Evolutionary conservation across 2,888 invertebrate genomes (phyloP), one percentile per base, ranked within the genome.

Genomic region (Agapetus fuscipes): DNA sequence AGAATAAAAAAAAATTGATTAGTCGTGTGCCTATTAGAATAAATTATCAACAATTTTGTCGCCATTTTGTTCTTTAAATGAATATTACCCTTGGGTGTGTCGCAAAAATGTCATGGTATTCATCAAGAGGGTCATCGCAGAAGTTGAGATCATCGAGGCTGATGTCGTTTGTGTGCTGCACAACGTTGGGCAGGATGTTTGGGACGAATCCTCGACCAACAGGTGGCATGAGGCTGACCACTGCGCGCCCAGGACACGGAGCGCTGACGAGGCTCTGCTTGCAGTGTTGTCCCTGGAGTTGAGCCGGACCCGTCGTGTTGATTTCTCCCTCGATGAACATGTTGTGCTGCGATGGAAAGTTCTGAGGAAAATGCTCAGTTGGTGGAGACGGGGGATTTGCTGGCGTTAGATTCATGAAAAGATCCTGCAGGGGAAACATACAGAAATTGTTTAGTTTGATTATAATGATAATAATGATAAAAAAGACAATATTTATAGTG

Each of bases 401-500:
- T 16, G 74, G 72, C 10, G 74, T 68, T 44, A 75, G 61, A 55
- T 73, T 75, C 63, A 74, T 61, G 45, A 76, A 60, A 15, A 75
- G 59, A 48, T 73, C 75, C 74, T 75, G 56, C 26, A 50, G 51
- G 47, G 39, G 41, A 15, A 40, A 30, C 16, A n/a, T 11, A 32
- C n/a, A n/a, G n/a, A n/a, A n/a, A n/a, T n/a, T n/a, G n/a, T n/a
- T n/a, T n/a, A n/a, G n/a, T n/a, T n/a, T n/a, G n/a, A n/a, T n/a
- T n/a, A n/a, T n/a, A n/a, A n/a, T n/a, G 3, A n/a, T 6, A 16
- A 31, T 20, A 20, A 20, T 6, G 20, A 20, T 20, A 20, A 20
- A 20, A 20, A 20, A 20, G 20, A 6, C 20, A 4, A 20, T 20
- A 20, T 20, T 20, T 20, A 20, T n/a, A n/a, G n/a, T n/a, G n/a